phyloP scores from a whole-genome alignment of 2,888 invertebrate genomes.

The Eucera pruinosa region DNA sequence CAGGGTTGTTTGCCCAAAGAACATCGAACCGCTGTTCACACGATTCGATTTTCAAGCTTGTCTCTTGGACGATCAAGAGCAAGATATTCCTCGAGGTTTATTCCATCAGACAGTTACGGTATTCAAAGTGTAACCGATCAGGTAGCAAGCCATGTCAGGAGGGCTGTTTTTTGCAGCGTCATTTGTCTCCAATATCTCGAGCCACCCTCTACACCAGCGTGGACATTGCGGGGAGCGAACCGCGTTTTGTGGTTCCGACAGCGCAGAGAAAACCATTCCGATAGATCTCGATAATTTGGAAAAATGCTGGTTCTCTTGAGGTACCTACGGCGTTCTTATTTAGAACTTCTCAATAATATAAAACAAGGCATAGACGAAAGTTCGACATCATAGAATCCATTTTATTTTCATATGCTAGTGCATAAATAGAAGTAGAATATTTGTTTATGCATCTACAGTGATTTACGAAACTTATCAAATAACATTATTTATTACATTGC shows the following conservation, averaged over 20 bases:
- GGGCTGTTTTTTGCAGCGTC: constrained; percentile 74
- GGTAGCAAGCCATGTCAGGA: constrained; percentile 52
- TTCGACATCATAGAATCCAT: too few relatives aligned
- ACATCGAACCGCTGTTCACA: not conserved
- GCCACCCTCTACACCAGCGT: constrained; percentile 68
- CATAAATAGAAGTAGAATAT: too few relatives aligned
- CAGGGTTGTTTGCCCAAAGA: constrained; percentile 9
- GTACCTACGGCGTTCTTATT: too few relatives aligned
- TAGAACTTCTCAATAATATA: too few relatives aligned
- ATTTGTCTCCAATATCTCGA: constrained; percentile 84
- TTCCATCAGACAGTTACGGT: constrained; percentile 25
- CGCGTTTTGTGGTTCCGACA: not conserved
- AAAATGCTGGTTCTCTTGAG: too few relatives aligned
- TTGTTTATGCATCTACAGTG: too few relatives aligned
- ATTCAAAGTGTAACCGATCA: constrained; percentile 57
- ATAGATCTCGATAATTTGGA: too few relatives aligned
- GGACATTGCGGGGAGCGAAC: constrained; percentile 70
- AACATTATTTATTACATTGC: too few relatives aligned
- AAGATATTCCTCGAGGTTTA: constrained; percentile 27
- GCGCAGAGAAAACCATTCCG: not conserved
- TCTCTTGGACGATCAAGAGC: not conserved
- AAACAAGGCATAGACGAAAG: too few relatives aligned
- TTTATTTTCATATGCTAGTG: too few relatives aligned
- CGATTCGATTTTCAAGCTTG: too few relatives aligned
- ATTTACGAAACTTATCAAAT: too few relatives aligned